Conservation (phyloP, 2,797 vertebrate species). For the Phoebastria nigripes region DNA sequence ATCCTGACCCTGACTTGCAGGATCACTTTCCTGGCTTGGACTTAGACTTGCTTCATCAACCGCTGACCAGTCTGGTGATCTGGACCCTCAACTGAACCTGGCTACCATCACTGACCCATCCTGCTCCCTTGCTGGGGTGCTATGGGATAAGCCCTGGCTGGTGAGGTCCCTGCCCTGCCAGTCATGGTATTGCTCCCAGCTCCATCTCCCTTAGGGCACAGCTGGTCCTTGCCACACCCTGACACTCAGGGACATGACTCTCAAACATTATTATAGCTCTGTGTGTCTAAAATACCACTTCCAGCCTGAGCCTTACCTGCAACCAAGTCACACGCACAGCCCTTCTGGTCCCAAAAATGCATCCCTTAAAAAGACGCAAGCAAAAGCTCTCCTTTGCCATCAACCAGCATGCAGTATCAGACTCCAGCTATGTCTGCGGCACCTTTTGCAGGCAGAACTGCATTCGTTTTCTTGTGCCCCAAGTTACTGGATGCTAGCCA, state of each 20-base stretch:
- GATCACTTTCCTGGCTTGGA: neutral
- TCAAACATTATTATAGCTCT: neutral
- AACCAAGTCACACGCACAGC: neutral
- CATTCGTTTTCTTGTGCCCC: neutral
- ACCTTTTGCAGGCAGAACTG: neutral
- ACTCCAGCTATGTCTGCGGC: neutral
- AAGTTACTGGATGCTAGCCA: neutral
- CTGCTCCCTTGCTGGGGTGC: neutral
- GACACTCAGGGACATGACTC: neutral
- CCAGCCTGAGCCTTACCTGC: neutral
- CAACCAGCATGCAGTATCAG: neutral
- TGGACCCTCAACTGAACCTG: neutral
- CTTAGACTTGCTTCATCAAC: neutral
- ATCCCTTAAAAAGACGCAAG: neutral
- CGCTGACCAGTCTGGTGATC: rapidly evolving
- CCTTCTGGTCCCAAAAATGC: neutral
- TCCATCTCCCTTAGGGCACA: neutral
- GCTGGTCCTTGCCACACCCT: neutral
- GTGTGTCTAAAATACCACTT: neutral
- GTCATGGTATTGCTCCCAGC: neutral
- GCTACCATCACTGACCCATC: neutral
- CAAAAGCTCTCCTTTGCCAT: neutral
- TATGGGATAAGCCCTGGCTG: neutral
- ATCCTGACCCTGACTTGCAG: neutral
- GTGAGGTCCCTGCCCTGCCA: neutral